phyloP scores from a whole-genome alignment of 2,113 vertebrate genomes.

The Seriola dumerili region DNA sequence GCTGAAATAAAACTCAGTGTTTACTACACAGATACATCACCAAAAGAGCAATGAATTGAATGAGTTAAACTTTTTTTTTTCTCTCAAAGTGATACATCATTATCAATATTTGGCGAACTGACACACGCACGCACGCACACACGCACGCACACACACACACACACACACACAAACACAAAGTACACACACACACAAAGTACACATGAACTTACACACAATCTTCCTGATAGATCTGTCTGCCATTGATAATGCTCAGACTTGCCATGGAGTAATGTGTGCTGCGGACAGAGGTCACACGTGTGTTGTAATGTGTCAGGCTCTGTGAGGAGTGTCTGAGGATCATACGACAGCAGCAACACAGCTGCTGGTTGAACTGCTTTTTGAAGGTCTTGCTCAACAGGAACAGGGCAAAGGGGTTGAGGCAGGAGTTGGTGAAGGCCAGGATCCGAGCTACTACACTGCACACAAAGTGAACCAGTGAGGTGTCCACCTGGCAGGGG shows the following conservation, averaged over 20 bases:
- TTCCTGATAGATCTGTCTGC: slow-evolving; percentile 86
- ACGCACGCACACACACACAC: background rate
- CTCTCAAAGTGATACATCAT: too few species aligned
- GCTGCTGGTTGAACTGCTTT: slow-evolving; percentile 95
- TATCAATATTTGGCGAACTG: too few species aligned
- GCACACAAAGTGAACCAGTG: slow-evolving; percentile 90
- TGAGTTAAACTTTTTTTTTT: too few species aligned
- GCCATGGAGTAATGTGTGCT: slow-evolving; percentile 91
- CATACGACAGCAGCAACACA: slow-evolving; percentile 88
- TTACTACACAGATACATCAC: background rate
- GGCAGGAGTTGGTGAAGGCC: slow-evolving; percentile 96
- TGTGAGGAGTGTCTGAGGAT: slow-evolving; percentile 78
- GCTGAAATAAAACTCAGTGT: background rate
- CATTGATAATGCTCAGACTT: slow-evolving; percentile 90
- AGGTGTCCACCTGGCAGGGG: slow-evolving; percentile 90
- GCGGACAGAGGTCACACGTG: slow-evolving; percentile 90
- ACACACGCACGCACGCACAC: background rate
- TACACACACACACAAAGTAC: background rate
- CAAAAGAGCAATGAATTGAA: background rate
- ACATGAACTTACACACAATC: slow-evolving; percentile 79
- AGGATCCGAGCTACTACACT: slow-evolving; percentile 92
- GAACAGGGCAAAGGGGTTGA: slow-evolving; percentile 97
- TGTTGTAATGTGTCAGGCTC: slow-evolving; percentile 86
- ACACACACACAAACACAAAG: background rate
- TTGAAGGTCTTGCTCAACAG: slow-evolving; percentile 95